Conservation (phyloP, 2,888 invertebrate species). For the Ectemnius continuus region DNA sequence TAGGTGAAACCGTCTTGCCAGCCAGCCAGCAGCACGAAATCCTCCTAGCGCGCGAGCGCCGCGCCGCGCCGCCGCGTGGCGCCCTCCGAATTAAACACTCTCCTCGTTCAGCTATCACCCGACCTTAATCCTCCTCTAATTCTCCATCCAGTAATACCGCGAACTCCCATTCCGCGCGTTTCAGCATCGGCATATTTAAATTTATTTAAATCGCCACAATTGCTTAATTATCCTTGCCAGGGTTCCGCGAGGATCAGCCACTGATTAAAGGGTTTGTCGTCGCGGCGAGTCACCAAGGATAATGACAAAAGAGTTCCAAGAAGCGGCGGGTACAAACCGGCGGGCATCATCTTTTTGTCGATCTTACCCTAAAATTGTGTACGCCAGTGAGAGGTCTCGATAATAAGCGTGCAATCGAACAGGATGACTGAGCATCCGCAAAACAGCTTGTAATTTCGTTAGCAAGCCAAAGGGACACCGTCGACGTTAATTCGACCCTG, state of each 20-base stretch:
- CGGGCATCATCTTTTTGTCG: constrained; percentile 10
- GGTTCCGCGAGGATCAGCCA: constrained; percentile 24
- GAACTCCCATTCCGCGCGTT: too few relatives aligned
- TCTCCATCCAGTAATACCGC: too few relatives aligned
- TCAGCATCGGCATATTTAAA: constrained; percentile 29
- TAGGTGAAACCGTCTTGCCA: constrained; percentile 32
- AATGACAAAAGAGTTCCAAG: constrained; percentile 52
- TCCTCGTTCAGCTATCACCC: too few relatives aligned
- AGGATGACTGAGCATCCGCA: constrained; percentile 42
- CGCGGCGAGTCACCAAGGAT: constrained; percentile 62
- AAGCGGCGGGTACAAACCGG: not conserved
- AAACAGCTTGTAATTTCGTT: not conserved
- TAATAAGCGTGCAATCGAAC: constrained; percentile 39
- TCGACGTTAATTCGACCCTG: too few relatives aligned
- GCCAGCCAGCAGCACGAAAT: too few relatives aligned
- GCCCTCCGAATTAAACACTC: too few relatives aligned
- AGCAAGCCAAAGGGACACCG: too few relatives aligned
- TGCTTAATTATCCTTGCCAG: constrained; percentile 62
- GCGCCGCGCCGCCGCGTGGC: not conserved
- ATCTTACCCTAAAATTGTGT: constrained; percentile 31
- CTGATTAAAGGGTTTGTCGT: constrained; percentile 10
- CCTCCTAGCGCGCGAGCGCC: not conserved
- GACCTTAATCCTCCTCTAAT: too few relatives aligned
- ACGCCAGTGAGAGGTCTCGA: too few relatives aligned
- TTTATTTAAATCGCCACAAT: constrained; percentile 59